Conservation (phyloP, 2,797 vertebrate species). For the Trematomus bernacchii region DNA sequence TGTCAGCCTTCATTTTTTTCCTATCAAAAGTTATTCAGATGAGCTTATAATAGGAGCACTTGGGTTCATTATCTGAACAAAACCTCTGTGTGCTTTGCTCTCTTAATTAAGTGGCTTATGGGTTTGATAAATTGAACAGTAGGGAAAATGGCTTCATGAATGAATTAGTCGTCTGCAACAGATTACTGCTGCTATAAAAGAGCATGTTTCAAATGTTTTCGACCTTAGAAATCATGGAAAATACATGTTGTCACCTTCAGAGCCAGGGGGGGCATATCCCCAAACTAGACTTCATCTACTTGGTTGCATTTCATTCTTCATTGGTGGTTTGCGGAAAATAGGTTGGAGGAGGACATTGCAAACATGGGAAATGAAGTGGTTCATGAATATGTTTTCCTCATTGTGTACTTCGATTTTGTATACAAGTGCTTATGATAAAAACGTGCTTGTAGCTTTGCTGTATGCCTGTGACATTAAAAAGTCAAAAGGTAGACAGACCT, state of each 20-base stretch:
- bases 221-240: slow-evolving; percentile 43
- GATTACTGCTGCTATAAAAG: slow-evolving; percentile 76
- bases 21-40: slow-evolving; percentile 60
- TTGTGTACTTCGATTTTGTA: not conserved
- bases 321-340: slow-evolving; percentile 33
- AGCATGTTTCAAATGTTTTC: slow-evolving; percentile 53
- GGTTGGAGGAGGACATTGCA: not conserved
- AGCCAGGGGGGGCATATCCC: slow-evolving; percentile 5
- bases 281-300: slow-evolving; percentile 40
- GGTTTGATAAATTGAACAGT: slow-evolving; percentile 68
- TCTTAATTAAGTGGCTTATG: slow-evolving; percentile 68
- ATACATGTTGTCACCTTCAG: slow-evolving; percentile 63
- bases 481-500: not conserved
- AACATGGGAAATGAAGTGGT: not conserved
- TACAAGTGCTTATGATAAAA: not conserved
- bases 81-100: slow-evolving; percentile 55
- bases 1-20: slow-evolving; percentile 46
- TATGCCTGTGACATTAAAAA: not conserved
- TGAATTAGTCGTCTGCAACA: slow-evolving; percentile 79
- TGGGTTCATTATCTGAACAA: slow-evolving; percentile 62
- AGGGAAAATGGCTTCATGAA: slow-evolving; percentile 73
- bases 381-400: not conserved
- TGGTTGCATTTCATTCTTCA: slow-evolving; percentile 39
- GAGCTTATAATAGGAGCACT: slow-evolving; percentile 69
- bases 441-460: not conserved